These are phyloP conservation scores for Atta cephalotes DNA, from an alignment of 1,140 invertebrate species.

Conservation along the genomic window DNA sequence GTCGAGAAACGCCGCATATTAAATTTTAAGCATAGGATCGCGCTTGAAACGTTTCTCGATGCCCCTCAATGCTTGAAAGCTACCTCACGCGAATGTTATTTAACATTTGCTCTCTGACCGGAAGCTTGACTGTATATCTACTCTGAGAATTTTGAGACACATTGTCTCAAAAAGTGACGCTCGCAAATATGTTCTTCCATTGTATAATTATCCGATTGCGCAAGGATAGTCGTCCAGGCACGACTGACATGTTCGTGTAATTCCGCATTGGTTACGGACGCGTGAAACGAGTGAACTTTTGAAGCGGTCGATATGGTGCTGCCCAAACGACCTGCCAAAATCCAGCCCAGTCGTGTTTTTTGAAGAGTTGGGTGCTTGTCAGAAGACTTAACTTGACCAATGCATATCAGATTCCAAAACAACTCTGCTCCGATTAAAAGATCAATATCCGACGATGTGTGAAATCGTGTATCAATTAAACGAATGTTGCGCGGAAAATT, in stretches of 20 bases:
- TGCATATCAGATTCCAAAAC: conserved; percentile 72
- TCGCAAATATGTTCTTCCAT: neutral
- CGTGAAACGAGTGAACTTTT: neutral
- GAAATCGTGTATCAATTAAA: conserved; percentile 71
- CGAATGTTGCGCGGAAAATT: conserved; percentile 3
- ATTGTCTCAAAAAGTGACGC: neutral
- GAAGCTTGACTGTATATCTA: neutral
- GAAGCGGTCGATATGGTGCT: too few relatives aligned
- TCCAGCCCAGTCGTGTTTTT: neutral
- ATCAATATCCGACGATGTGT: conserved; percentile 66
- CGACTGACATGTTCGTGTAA: neutral
- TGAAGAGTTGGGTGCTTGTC: conserved; percentile 64
- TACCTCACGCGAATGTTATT: neutral
- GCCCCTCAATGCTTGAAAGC: neutral
- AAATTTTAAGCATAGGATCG: neutral
- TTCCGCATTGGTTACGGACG: neutral
- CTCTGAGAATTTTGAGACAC: neutral
- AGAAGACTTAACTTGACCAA: conserved; percentile 68
- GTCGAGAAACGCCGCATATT: neutral
- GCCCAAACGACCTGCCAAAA: too few relatives aligned
- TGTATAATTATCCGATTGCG: neutral
- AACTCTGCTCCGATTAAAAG: conserved; percentile 30
- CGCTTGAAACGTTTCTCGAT: neutral
- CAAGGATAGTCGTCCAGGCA: neutral
- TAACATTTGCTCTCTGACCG: neutral